These are phyloP conservation scores for Acinonyx jubatus DNA, from an alignment of 2,113 vertebrate species.

Conservation along the genomic window DNA sequence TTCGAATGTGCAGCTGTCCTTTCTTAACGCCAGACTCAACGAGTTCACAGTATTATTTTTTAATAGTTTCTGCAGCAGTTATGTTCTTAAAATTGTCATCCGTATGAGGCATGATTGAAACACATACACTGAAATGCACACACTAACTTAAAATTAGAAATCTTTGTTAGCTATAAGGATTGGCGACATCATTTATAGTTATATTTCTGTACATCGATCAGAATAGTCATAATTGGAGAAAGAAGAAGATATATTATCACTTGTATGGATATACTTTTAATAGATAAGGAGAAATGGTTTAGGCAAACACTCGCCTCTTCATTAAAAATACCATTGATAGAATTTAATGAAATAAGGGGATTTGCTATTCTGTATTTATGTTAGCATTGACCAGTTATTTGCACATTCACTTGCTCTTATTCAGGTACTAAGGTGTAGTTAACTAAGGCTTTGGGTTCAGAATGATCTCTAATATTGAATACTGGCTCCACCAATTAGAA, in stretches of 20 bases:
- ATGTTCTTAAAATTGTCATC: neutral
- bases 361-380: neutral
- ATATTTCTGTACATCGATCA: neutral
- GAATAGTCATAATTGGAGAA: neutral
- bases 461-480: neutral
- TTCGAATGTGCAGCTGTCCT: neutral
- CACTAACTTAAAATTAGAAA: neutral
- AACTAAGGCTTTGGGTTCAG: neutral
- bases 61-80: conserved; percentile 19
- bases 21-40: neutral
- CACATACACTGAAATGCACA: neutral
- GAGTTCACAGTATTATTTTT: neutral
- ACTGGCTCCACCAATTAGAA: neutral
- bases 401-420: neutral
- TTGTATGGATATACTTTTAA: neutral
- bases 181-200: neutral
- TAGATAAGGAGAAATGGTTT: neutral
- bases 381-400: neutral
- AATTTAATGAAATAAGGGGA: neutral
- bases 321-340: neutral
- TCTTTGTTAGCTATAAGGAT: neutral
- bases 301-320: neutral
- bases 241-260: neutral
- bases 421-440: neutral
- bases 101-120: neutral